Percentiles rank a stretch among this genome's conserved stretches.
phyloP scores from a whole-genome alignment of 2,797 vertebrate species.

The Nyctalus aviator region DNA sequence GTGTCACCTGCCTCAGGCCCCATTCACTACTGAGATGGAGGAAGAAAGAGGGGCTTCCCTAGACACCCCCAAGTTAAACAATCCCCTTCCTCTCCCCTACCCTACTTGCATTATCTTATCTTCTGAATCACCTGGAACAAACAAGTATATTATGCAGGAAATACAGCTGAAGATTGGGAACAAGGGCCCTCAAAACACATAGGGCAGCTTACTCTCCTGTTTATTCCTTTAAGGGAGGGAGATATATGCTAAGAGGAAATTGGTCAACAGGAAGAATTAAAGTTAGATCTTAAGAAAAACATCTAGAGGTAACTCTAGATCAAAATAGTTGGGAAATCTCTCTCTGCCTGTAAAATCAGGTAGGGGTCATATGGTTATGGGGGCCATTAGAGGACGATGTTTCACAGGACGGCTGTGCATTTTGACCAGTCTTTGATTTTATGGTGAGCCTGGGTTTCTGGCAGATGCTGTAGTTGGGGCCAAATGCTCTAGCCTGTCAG shows the following conservation, averaged over 20 bases:
- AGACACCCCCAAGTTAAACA: not conserved
- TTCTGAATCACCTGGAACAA: constrained; percentile 41
- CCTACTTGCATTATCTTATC: not conserved
- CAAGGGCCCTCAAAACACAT: not conserved
- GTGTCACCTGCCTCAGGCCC: not conserved
- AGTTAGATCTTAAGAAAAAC: constrained; percentile 15
- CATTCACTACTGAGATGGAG: not conserved
- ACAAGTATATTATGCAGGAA: constrained; percentile 35
- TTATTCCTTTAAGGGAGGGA: not conserved
- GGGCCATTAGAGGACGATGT: not conserved
- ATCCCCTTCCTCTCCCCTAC: not conserved
- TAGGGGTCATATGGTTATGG: not conserved
- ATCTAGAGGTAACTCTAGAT: constrained; percentile 32
- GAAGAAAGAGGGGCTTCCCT: not conserved
- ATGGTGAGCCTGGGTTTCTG: constrained; percentile 23
- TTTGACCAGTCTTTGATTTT: not conserved
- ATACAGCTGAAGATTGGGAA: constrained; percentile 3
- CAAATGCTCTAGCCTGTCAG: constrained; percentile 18
- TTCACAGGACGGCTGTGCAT: not conserved
- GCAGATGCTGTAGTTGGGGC: not conserved
- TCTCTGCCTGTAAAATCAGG: not conserved
- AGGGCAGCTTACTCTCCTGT: not conserved
- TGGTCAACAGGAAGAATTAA: constrained; percentile 53
- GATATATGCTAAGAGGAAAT: not conserved
- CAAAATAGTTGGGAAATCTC: constrained; percentile 4